Base-by-base conservation (phyloP, 2,797 vertebrate genomes). In the Paratrypauchen microcephalus region DNA sequence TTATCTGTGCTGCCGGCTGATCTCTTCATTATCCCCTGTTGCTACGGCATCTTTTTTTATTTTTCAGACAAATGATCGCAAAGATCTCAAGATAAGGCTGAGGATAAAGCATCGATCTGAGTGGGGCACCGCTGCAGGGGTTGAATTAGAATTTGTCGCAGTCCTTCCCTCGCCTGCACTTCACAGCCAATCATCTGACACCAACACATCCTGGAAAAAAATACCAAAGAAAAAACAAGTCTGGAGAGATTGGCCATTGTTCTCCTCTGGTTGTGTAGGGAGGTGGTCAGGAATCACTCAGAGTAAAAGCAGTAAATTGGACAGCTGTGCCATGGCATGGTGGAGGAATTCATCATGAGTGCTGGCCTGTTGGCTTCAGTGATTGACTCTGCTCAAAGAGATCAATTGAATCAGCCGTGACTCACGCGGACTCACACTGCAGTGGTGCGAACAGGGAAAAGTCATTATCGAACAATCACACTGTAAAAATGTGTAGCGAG, bases 111-210 rank as follows among this genome's bases (percentile, higher is more conserved):
- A 91, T 87, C 69, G 83, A 89, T 86, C 24, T 41, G 78, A 72
- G 63, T 32, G 77, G 79, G 72, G 80, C 62, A 66, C 76, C 81
- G 84, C 86, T 74, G 86, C 86, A 86, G 83, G 79, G 70, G 80
- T 79, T 78, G 85, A 87, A 85, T 90, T 75, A 80, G 78, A 90
- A 92, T 91, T 85, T 90, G 88, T 89, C 87, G 83, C 89, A 89
- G 82, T 74, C 73, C 68, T 75, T 68, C 61, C 62, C 64, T 41
- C 21, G 15, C 70, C 60, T 65, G 76, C 54, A 45, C 79, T 68
- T 77, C 83, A 71, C 74, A 55, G 63, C 70, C 52, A 50, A 81
- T 76, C 57, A 68, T 78, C 71, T 62, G 68, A 78, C 68, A 74
- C 52, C 68, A 6, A 65, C 65, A 74, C n/a, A 70, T 47, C 2